phyloP scores from a whole-genome alignment of 1,140 invertebrate genomes.

The Tetragonula clypearis region DNA sequence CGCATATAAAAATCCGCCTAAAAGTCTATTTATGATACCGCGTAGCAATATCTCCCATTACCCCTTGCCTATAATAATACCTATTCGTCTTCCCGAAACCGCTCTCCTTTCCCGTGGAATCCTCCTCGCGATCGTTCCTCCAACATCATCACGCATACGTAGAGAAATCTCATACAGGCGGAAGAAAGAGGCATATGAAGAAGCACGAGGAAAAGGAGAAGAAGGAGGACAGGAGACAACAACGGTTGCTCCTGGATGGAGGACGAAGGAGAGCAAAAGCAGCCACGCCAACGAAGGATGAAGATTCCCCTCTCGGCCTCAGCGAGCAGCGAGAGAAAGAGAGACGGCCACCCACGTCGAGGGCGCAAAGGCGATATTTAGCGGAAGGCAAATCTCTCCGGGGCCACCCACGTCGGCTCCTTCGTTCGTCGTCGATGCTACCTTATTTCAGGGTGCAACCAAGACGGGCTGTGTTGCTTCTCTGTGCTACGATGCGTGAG shows the following conservation, averaged over 20 bases:
- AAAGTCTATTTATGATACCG: conserved; percentile 38
- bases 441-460: conserved; percentile 75
- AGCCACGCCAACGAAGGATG: conserved; percentile 54
- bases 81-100: conserved; percentile 22
- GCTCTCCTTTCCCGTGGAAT: conserved; percentile 5
- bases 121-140: neutral
- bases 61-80: conserved; percentile 49
- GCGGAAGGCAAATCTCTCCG: conserved; percentile 80
- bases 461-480: conserved; percentile 46
- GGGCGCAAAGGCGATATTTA: conserved; percentile 81
- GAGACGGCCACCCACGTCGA: conserved; percentile 78
- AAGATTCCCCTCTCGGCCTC: conserved; percentile 62
- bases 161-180: conserved; percentile 23
- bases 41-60: conserved; percentile 54
- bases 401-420: conserved; percentile 77
- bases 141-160: conserved; percentile 12
- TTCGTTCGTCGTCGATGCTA: conserved; percentile 67
- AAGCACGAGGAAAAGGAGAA: neutral
- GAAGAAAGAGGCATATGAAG: neutral
- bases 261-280: conserved; percentile 43
- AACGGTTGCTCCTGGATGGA: conserved; percentile 46
- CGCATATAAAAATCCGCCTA: no score
- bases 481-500: conserved; percentile 32
- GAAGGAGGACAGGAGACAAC: conserved; percentile 70
- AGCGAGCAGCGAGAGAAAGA: conserved; percentile 58